Conservation (phyloP, 2,797 vertebrate species). For the Coccyzus lansbergi region DNA sequence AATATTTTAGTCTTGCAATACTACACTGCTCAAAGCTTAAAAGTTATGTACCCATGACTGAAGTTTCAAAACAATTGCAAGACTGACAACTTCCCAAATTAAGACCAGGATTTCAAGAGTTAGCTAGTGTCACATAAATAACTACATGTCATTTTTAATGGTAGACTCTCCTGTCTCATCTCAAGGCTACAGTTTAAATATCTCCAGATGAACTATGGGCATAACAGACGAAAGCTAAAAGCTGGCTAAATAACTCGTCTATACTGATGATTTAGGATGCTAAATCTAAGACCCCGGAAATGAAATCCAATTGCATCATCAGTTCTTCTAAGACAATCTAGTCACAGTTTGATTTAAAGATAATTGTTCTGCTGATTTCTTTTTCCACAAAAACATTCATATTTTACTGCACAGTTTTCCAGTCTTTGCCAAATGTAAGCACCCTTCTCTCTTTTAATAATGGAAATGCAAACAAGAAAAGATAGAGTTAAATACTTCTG, state of each 20-base stretch:
- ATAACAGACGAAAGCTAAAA: constrained; percentile 1
- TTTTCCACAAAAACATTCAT: not conserved
- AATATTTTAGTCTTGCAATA: not conserved
- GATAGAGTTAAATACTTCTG: not conserved
- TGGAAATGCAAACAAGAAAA: not conserved
- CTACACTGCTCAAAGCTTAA: not conserved
- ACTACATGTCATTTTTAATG: not conserved
- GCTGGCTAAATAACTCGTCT: constrained; percentile 27
- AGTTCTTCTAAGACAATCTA: constrained; percentile 18
- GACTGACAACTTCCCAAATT: not conserved
- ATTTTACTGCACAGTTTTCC: not conserved
- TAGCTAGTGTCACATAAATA: not conserved
- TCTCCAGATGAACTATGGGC: constrained; percentile 7
- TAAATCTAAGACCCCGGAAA: constrained; percentile 19
- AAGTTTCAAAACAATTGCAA: not conserved
- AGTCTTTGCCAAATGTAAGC: not conserved
- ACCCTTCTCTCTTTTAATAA: not conserved
- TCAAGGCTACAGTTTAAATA: not conserved
- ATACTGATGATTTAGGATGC: constrained; percentile 7
- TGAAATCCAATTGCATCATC: constrained; percentile 33
- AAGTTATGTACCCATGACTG: not conserved
- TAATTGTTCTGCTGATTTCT: not conserved
- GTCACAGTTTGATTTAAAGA: constrained; percentile 34
- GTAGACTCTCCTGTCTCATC: constrained; percentile 14
- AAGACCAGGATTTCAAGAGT: not conserved